Conservation (phyloP, 2,113 vertebrate species). For the Triplophysa siluroides region DNA sequence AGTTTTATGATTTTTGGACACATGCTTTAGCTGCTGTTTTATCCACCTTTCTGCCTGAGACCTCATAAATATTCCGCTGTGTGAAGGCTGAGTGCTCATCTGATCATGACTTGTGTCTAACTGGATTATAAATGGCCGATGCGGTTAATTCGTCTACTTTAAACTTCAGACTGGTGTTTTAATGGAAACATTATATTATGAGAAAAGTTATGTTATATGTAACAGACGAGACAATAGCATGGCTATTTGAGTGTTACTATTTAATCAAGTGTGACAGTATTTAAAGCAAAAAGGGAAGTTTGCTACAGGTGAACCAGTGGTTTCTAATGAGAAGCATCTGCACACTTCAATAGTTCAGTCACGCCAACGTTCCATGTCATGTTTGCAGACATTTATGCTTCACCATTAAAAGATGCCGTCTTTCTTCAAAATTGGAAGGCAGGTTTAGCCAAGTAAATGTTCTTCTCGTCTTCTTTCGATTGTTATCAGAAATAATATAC, state of each 20-base stretch:
- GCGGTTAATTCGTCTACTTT: slow-evolving; percentile 8
- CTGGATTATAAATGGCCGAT: slow-evolving; percentile 9
- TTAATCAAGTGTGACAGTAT: no score
- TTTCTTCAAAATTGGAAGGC: no score
- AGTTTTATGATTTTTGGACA: slow-evolving; percentile 23
- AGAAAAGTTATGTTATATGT: not conserved
- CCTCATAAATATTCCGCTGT: slow-evolving; percentile 30
- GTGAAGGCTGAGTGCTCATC: slow-evolving; percentile 33
- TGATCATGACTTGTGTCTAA: slow-evolving; percentile 28
- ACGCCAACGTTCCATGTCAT: no score
- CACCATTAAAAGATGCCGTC: no score
- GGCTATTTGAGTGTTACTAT: not conserved
- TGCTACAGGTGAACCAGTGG: no score
- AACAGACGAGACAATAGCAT: not conserved
- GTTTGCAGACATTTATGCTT: no score
- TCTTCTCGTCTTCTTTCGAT: no score
- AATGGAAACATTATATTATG: not conserved
- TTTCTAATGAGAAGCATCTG: no score
- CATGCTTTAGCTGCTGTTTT: not conserved
- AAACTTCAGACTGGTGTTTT: not conserved
- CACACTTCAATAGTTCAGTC: no score
- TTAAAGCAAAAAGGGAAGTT: no score
- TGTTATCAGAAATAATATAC: no score
- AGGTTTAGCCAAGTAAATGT: no score
- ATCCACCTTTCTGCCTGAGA: slow-evolving; percentile 26